Conservation (phyloP, 2,888 invertebrate genomes). For the Junonia oenone region DNA sequence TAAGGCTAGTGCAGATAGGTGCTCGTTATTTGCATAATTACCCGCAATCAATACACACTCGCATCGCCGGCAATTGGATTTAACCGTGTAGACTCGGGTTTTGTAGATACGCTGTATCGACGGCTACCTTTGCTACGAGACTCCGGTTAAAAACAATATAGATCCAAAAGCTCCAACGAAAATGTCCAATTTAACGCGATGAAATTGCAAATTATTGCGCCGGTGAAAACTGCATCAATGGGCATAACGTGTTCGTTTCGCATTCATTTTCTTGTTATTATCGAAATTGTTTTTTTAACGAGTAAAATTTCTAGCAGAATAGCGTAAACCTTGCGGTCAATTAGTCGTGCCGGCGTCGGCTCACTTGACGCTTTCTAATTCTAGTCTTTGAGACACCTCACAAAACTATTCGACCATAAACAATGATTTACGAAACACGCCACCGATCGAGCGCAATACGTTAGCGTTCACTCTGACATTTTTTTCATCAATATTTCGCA, state of each 20-base stretch:
- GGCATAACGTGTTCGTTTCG: conserved; percentile 13
- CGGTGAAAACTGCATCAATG: conserved; percentile 14
- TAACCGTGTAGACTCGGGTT: not conserved
- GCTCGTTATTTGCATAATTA: conserved; percentile 67
- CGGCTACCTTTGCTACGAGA: not conserved
- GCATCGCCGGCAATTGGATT: conserved; percentile 39
- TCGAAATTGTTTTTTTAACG: conserved; percentile 27
- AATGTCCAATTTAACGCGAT: conserved; percentile 17
- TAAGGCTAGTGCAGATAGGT: conserved; percentile 38
- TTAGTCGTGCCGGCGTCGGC: conserved; percentile 60
- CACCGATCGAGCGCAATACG: conserved; percentile 47
- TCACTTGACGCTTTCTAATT: conserved; percentile 75
- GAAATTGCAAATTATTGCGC: conserved; percentile 19
- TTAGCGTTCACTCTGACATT: conserved; percentile 53
- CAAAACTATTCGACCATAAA: conserved; percentile 70
- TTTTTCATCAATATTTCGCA: conserved; percentile 42
- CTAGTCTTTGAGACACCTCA: conserved; percentile 61
- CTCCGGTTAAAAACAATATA: not conserved
- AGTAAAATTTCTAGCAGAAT: conserved; percentile 57
- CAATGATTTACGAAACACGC: conserved; percentile 72
- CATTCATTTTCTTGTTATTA: conserved; percentile 25
- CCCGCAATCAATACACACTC: conserved; percentile 61
- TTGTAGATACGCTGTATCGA: conserved; percentile 4
- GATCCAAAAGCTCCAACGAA: conserved; percentile 16
- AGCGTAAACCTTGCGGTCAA: conserved; percentile 73